Evolutionary conservation across 2,888 invertebrate genomes (phyloP).

Genomic region (Linyphia triangularis): DNA sequence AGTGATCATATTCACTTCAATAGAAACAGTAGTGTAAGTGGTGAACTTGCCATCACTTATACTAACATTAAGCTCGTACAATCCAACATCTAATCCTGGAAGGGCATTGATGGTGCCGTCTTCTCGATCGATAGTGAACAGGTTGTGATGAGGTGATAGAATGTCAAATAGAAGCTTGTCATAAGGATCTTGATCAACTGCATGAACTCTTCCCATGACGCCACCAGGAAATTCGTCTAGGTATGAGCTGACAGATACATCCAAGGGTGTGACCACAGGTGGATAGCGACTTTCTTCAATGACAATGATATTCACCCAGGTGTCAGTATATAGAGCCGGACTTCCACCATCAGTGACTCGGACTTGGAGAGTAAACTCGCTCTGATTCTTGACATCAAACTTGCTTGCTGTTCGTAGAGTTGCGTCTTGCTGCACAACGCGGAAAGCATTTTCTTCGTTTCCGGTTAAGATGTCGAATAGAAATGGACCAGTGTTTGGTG

Average conservation of each 20-base stretch:
- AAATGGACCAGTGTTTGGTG: slow-evolving; percentile 93
- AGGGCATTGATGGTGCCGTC: slow-evolving; percentile 91
- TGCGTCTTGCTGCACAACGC: slow-evolving; percentile 89
- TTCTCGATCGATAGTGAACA: slow-evolving; percentile 89
- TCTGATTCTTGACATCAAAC: slow-evolving; percentile 91
- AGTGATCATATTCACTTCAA: slow-evolving; percentile 88
- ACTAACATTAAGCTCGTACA: slow-evolving; percentile 85
- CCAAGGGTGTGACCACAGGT: slow-evolving; percentile 92
- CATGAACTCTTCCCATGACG: slow-evolving; percentile 90
- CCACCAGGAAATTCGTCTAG: slow-evolving; percentile 94
- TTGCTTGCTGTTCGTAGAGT: slow-evolving; percentile 89
- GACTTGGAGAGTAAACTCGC: slow-evolving; percentile 87
- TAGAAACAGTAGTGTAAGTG: slow-evolving; percentile 84
- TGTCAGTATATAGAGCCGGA: slow-evolving; percentile 92
- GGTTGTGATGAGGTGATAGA: slow-evolving; percentile 79
- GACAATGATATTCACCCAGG: slow-evolving; percentile 87
- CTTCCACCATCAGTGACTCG: slow-evolving; percentile 96
- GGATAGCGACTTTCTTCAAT: slow-evolving; percentile 98
- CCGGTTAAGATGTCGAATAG: slow-evolving; percentile 93
- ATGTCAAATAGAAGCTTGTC: slow-evolving; percentile 89
- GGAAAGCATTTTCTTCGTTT: slow-evolving; percentile 91
- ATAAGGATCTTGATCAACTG: slow-evolving; percentile 94
- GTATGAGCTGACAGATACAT: slow-evolving; percentile 90
- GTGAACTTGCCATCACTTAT: slow-evolving; percentile 82
- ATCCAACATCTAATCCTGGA: slow-evolving; percentile 89